phyloP scores from a whole-genome alignment of 2,113 vertebrate species.

The Psilopogon haemacephalus region DNA sequence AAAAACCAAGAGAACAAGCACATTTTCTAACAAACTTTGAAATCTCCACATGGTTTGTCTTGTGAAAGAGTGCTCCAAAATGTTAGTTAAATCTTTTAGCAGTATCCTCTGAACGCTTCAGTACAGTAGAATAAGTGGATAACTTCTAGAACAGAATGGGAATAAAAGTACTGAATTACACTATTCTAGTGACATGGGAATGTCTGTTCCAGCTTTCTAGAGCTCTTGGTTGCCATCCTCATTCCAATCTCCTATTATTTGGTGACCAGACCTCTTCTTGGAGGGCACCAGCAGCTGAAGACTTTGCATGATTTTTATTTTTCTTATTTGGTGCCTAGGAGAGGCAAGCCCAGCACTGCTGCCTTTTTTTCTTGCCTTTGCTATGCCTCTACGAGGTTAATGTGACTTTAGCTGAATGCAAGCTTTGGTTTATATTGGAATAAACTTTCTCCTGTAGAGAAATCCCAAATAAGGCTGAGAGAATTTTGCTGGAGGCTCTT shows the following conservation, averaged over 20 bases:
- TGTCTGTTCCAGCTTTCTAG: not conserved
- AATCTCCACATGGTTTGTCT: not conserved
- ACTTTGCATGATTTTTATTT: not conserved
- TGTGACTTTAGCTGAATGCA: not conserved
- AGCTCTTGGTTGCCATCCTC: not conserved
- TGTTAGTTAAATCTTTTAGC: not conserved
- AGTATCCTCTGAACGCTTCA: not conserved
- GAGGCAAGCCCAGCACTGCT: not conserved
- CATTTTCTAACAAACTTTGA: not conserved
- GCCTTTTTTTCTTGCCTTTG: not conserved
- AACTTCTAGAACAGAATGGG: not conserved
- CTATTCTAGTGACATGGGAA: not conserved
- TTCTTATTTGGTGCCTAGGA: not conserved
- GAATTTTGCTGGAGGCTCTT: not conserved
- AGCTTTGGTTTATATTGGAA: not conserved
- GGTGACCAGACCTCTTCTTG: not conserved
- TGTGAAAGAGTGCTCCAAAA: not conserved
- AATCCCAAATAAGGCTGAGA: not conserved
- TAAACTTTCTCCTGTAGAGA: not conserved
- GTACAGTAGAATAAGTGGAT: not conserved
- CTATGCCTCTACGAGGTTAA: not conserved
- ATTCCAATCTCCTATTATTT: not conserved
- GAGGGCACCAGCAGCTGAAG: not conserved
- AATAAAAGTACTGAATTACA: not conserved
- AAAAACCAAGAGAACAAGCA: not conserved